Percentiles rank a stretch among this genome's conserved stretches.
Evolutionary conservation across 1,140 invertebrate genomes (phyloP).

Genomic region (Meloidogyne hapla): DNA sequence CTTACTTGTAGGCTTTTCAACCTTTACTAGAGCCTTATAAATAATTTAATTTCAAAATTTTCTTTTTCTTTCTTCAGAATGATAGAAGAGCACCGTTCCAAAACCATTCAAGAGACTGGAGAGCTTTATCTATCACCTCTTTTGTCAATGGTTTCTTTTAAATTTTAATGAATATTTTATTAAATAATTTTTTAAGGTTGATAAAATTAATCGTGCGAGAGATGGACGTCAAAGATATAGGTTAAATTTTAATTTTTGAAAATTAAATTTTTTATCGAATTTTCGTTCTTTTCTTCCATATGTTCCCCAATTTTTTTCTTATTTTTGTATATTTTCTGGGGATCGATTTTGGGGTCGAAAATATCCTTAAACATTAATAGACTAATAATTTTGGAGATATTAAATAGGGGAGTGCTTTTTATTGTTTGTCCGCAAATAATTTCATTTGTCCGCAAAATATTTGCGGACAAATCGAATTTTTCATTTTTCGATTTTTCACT

Average conservation of each 20-base stretch:
- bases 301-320: too few relatives aligned
- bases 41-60: not conserved
- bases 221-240: slow-evolving; percentile 13
- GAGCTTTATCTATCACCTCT: slow-evolving; percentile 11
- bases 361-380: too few relatives aligned
- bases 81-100: slow-evolving; percentile 33
- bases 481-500: too few relatives aligned
- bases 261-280: not conserved
- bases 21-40: not conserved
- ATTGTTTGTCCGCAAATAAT: too few relatives aligned
- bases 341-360: too few relatives aligned
- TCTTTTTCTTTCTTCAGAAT: slow-evolving; percentile 17
- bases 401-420: too few relatives aligned
- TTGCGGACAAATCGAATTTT: too few relatives aligned
- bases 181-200: slow-evolving; percentile 16
- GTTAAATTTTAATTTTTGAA: not conserved
- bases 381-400: too few relatives aligned
- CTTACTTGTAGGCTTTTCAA: too few relatives aligned
- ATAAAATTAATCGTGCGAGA: slow-evolving; percentile 1
- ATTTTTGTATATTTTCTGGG: too few relatives aligned
- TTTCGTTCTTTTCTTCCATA: too few relatives aligned
- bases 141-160: slow-evolving; percentile 1
- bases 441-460: too few relatives aligned
- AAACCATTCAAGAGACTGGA: slow-evolving; percentile 10
- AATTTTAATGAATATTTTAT: not conserved